Evolutionary conservation across 2,797 vertebrate genomes (phyloP).

Genomic region (Myotis planiceps): DNA sequence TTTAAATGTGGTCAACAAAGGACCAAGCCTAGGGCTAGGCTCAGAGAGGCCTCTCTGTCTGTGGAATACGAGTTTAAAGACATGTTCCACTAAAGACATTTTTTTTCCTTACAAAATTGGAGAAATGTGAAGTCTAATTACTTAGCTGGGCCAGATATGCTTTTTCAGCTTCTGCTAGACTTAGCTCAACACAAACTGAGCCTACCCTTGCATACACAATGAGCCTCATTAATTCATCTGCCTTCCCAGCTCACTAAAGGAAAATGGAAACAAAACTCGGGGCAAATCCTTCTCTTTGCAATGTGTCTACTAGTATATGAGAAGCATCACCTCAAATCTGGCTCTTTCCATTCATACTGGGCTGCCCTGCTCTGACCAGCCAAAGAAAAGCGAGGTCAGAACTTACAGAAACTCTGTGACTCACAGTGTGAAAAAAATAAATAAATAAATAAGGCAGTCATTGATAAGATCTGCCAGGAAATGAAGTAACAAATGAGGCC

Average conservation of each 20-base stretch:
- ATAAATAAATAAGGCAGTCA: background rate
- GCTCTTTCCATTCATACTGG: background rate
- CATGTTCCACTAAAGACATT: slow-evolving; percentile 42
- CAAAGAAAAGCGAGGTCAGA: background rate
- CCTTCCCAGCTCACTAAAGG: slow-evolving; percentile 46
- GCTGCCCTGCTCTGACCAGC: background rate
- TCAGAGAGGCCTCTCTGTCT: slow-evolving; percentile 36
- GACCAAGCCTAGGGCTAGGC: background rate
- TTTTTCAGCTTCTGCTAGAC: slow-evolving; percentile 72
- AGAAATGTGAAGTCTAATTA: slow-evolving; percentile 69
- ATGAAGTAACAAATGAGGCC: background rate
- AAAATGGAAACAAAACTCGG: slow-evolving; percentile 28
- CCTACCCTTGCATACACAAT: slow-evolving; percentile 68
- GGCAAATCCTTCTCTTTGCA: background rate
- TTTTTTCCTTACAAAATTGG: slow-evolving; percentile 43
- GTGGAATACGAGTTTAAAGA: slow-evolving; percentile 62
- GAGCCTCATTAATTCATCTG: slow-evolving; percentile 71
- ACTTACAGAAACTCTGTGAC: background rate
- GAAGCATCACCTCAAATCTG: background rate
- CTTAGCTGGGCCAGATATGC: slow-evolving; percentile 66
- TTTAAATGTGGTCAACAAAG: slow-evolving; percentile 35
- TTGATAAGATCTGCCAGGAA: background rate
- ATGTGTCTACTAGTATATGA: background rate
- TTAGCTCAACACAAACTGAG: slow-evolving; percentile 62
- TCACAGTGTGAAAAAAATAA: background rate